Percentiles rank a stretch among this genome's conserved stretches.
These are phyloP conservation scores for Strigamia crassipes DNA, from an alignment of 2,888 invertebrate genomes.

Conservation along the genomic window DNA sequence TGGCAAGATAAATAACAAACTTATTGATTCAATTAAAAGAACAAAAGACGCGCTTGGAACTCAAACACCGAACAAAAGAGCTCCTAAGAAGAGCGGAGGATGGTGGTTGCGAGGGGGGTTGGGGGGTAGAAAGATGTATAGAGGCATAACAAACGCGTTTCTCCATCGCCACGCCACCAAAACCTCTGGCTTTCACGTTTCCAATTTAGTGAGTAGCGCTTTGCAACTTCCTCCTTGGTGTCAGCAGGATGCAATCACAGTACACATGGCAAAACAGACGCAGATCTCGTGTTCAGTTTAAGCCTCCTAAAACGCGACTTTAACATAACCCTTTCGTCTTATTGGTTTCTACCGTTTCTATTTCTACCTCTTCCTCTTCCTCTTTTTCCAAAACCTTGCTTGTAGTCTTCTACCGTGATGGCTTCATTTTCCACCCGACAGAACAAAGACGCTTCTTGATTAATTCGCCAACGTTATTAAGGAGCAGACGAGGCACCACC, in stretches of 20 bases:
- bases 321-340: neutral
- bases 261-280: neutral
- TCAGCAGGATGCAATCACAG: neutral
- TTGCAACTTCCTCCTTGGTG: neutral
- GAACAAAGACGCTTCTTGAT: constrained; percentile 45
- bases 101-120: neutral
- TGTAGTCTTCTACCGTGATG: constrained; percentile 13
- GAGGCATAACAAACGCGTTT: neutral
- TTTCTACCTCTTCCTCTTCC: neutral
- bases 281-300: neutral
- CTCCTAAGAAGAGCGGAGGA: neutral
- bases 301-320: neutral
- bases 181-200: neutral
- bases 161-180: neutral
- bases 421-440: constrained; percentile 41
- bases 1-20: neutral
- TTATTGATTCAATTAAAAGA: neutral
- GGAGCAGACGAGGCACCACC: neutral
- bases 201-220: neutral
- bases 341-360: neutral
- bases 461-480: constrained; percentile 46
- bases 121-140: neutral
- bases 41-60: neutral
- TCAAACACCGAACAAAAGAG: neutral
- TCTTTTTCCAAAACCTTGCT: too few relatives aligned